Base-by-base conservation (phyloP, 2,888 invertebrate species). In the Neoscelio sp. region DNA sequence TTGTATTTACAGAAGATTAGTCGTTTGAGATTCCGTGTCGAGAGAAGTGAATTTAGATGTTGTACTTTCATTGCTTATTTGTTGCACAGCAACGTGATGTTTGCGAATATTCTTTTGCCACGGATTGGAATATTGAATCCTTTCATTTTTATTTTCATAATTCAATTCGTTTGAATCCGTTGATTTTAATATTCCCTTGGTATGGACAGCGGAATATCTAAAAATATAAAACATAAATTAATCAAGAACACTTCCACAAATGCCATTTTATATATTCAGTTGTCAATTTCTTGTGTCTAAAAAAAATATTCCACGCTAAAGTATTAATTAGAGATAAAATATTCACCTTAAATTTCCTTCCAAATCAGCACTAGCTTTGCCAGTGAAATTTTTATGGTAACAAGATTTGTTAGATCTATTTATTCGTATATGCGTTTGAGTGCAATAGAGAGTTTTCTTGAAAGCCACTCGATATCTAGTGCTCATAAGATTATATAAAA, bases 401-500 rank as follows among this genome's bases (percentile, higher is more conserved):
- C 35, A 54, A 5, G 10, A 60, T 28, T 42, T 23, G 23, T 17
- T 60, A 28, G 26, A 1, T 18, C 13, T 28, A 15, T 15, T 48
- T 28, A 13, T 52, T 42, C 28, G 38, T 7, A 28, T 8, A 0
- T 52, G 6, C 2, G 46, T n/a, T n/a, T 60, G 56, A 8, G 35
- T 23, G 10, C 75, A 76, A 10, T 33, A 44, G 17, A 81, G 52
- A n/a, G 68, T 95, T 86, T 95, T 94, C 76, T 93, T 93, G 88
- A 96, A 96, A 0, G 96, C 96, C 12, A 93, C 92, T 12, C 96
- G 92, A 91, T 96, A 97, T 85, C 95, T 94, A 86, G 87, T 90
- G 68, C 92, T 94, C 96, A 97, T 96, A 1, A 96, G 93, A 89
- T 96, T 97, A 90, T 97, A 97, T 0, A 97, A 91, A 80, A 97